Base-by-base conservation (phyloP, 2,797 vertebrate species). In the Melanogrammus aeglefinus region DNA sequence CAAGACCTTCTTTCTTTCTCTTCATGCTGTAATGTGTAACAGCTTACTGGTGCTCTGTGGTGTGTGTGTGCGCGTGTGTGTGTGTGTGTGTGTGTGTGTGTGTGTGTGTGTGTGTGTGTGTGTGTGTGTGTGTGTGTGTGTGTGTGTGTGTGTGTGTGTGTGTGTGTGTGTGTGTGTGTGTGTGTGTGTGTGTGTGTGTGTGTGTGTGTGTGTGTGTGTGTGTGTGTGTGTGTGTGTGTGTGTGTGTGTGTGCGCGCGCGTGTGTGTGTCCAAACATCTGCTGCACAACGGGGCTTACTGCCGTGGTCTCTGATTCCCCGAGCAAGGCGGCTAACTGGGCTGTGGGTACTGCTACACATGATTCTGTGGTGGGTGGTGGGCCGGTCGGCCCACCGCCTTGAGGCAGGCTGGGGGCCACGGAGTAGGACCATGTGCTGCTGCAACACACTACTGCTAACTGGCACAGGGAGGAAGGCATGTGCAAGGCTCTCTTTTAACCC, bases 121-220 rank as follows among this genome's bases (percentile, higher is more conserved):
- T 66, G 75, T 66, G 35, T 88, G 18, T 71, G 29, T 35, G 75
- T 38, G 72, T 77, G 79, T 33, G 36, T 74, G 75, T 66, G 47
- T 88, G 87, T 86, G 83, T 87, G 75, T 85, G 85, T 72, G 74
- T 79, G 78, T 36, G 39, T 85, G 85, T 73, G 75, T 78, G 72
- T 69, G 27, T 72, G 47, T 27, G 78, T 36, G 72, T 77, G 78
- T 31, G 35, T 66, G 75, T 63, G 35, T 88, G 18, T 71, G 29
- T 35, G 75, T 38, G 72, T 77, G 79, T 33, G 36, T 74, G 75
- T 66, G 47, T 88, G 87, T 86, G 83, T 87, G 75, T 85, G 85
- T 71, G 73, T 79, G 79, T 35, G 38, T 74, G 75, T 44, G 74
- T 79, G 78, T 36, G 39, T 85, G 85, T 73, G 75, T 78, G 72